Evolutionary conservation across 2,797 vertebrate genomes (phyloP).

Genomic region (Phoeniculus purpureus): DNA sequence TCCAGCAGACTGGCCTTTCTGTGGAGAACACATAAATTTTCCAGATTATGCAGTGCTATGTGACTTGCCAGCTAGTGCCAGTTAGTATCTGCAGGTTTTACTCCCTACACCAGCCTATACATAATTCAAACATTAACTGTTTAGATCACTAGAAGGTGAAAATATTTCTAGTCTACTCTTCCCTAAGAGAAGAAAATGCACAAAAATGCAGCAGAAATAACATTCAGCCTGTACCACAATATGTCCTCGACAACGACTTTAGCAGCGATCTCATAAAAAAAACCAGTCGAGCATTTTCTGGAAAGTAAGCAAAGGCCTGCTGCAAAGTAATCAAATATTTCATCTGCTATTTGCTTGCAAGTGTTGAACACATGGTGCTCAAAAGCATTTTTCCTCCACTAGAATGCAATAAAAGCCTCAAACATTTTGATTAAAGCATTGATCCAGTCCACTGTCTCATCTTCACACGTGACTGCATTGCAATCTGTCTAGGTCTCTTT

Average conservation of each 20-base stretch:
- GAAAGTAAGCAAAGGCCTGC: conserved; percentile 58
- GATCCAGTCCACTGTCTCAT: conserved; percentile 44
- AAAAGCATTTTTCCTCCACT: conserved; percentile 53
- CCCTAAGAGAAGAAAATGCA: conserved; percentile 20
- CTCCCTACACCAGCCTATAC: background rate
- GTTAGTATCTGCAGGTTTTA: background rate
- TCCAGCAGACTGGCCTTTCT: background rate
- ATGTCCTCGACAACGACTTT: background rate
- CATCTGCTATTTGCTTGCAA: conserved; percentile 54
- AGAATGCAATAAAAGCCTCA: conserved; percentile 59
- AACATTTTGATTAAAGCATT: conserved; percentile 68
- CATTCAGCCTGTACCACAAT: background rate
- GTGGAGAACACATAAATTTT: background rate
- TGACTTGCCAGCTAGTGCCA: background rate
- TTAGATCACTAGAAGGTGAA: background rate
- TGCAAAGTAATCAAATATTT: conserved; percentile 65
- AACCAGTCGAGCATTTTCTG: conserved; percentile 32
- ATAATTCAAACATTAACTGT: background rate
- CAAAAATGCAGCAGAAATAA: background rate
- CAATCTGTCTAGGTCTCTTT: conserved; percentile 40
- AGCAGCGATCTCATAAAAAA: conserved; percentile 36
- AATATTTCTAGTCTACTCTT: background rate
- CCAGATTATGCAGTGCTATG: background rate
- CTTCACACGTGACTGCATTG: conserved; percentile 23
- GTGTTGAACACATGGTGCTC: conserved; percentile 61